Percentiles rank a stretch among this genome's conserved stretches.
phyloP scores from a whole-genome alignment of 2,888 invertebrate genomes.

The Ophion ventricosus region DNA sequence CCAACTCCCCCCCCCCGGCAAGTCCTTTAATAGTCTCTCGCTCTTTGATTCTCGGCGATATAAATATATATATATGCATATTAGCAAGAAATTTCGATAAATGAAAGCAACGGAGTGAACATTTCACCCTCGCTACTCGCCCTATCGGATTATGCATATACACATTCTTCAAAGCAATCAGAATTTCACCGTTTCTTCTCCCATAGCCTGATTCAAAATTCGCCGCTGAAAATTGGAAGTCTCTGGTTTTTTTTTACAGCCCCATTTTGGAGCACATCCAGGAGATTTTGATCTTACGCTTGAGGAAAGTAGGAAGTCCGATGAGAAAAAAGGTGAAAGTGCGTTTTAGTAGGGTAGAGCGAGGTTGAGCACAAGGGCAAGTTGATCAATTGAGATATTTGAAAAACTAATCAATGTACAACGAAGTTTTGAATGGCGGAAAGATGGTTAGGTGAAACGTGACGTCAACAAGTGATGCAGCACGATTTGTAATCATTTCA shows the following conservation, averaged over 20 bases:
- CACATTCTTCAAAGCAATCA: constrained; percentile 1
- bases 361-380: too few species aligned
- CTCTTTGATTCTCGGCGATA: constrained; percentile 35
- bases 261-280: neutral
- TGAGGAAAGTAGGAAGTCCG: neutral
- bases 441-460: too few species aligned
- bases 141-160: neutral
- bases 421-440: too few species aligned
- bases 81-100: constrained; percentile 40
- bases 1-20: constrained; percentile 64
- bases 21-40: constrained; percentile 64
- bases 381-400: too few species aligned
- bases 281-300: neutral
- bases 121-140: constrained; percentile 46
- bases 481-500: too few species aligned
- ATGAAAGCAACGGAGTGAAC: constrained; percentile 56
- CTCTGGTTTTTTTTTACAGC: neutral
- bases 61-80: constrained; percentile 37
- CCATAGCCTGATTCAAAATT: neutral
- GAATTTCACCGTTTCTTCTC: neutral
- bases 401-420: too few species aligned
- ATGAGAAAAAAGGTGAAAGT: neutral
- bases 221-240: neutral
- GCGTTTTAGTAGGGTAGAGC: too few species aligned
- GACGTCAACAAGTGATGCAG: too few species aligned